A percentile compares a stretch with the other conserved stretches of the same genome.
phyloP scores from a whole-genome alignment of 2,113 vertebrate species.

The Bufo bufo region DNA sequence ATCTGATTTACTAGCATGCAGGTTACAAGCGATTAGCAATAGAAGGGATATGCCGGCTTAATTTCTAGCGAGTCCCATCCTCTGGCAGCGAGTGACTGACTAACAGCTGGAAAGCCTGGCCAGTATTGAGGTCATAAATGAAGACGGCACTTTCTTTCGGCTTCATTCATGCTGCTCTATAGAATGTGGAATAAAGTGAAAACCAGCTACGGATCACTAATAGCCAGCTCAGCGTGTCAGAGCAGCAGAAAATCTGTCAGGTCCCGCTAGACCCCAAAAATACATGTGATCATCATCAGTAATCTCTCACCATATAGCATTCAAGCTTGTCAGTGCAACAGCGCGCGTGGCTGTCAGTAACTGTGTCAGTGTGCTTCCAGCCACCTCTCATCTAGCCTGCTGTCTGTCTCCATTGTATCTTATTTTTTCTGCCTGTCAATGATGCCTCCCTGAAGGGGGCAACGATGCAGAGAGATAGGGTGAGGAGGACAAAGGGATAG shows the following conservation, averaged over 20 bases:
- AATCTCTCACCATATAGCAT: conserved; percentile 43
- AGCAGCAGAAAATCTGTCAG: conserved; percentile 46
- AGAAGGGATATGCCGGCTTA: background rate
- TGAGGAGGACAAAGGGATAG: conserved; percentile 47
- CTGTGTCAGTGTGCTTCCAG: conserved; percentile 41
- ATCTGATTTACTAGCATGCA: background rate
- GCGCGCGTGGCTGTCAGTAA: conserved; percentile 34
- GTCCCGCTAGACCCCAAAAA: conserved; percentile 51
- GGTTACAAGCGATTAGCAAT: background rate
- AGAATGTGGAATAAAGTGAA: conserved; percentile 22
- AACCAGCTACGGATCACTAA: conserved; percentile 12
- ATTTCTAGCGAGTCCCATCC: background rate
- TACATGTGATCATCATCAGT: conserved; percentile 51
- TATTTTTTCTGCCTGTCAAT: conserved; percentile 50
- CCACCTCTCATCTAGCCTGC: conserved; percentile 39
- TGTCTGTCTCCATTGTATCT: conserved; percentile 53
- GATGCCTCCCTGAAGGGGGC: conserved; percentile 39
- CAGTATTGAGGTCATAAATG: background rate
- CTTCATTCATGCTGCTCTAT: background rate
- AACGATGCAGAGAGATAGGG: conserved; percentile 43
- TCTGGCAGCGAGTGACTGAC: background rate
- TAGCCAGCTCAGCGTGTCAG: conserved; percentile 24
- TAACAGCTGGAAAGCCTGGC: conserved; percentile 30
- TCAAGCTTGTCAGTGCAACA: conserved; percentile 37
- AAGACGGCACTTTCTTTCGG: background rate